phyloP scores from a whole-genome alignment of 2,113 vertebrate genomes.

The Coracopsis vasa region DNA sequence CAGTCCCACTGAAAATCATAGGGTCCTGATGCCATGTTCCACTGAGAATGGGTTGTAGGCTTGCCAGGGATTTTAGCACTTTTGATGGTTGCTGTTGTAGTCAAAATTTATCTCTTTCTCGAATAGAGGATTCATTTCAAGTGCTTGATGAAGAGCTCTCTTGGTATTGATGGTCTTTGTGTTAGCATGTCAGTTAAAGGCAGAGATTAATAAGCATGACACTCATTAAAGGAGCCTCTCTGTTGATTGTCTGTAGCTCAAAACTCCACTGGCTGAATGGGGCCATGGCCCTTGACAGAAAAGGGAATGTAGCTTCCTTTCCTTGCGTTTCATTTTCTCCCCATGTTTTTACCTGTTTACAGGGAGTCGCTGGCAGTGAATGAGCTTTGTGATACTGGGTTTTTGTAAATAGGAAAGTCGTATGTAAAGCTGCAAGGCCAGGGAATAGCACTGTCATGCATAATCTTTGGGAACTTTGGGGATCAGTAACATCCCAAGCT shows the following conservation, averaged over 20 bases:
- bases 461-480: not conserved
- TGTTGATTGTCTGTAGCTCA: not conserved
- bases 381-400: not conserved
- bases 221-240: not conserved
- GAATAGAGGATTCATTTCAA: not conserved
- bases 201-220: not conserved
- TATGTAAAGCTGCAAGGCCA: not conserved
- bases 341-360: not conserved
- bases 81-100: not conserved
- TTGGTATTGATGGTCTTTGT: not conserved
- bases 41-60: not conserved
- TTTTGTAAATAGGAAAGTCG: not conserved
- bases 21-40: not conserved
- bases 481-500: not conserved
- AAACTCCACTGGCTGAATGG: not conserved
- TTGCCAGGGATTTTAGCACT: not conserved
- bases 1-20: not conserved
- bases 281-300: not conserved
- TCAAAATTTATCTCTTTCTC: not conserved
- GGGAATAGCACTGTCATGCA: rapidly evolving
- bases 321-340: not conserved
- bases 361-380: not conserved
- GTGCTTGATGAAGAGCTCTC: not conserved
- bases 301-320: not conserved
- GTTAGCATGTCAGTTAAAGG: not conserved